A percentile compares a stretch with the other conserved stretches of the same genome.
Evolutionary conservation across 2,888 invertebrate species (phyloP).

Genomic region (Sinotaia quadrata): DNA sequence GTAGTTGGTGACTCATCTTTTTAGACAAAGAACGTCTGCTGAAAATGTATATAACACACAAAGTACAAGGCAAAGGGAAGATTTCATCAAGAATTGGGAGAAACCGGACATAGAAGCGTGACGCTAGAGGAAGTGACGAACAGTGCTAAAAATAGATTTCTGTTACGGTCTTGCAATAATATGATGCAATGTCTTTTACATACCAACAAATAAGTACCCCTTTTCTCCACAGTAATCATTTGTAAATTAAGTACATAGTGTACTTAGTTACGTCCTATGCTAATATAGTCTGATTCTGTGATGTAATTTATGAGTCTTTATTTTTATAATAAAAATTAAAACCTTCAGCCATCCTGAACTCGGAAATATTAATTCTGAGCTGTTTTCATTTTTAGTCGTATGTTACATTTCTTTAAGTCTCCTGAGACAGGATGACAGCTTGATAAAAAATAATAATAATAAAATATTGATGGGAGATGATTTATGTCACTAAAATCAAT

Average conservation of each 20-base stretch:
- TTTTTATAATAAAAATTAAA: too few species aligned
- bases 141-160: constrained; percentile 30
- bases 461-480: too few species aligned
- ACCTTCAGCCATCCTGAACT: too few species aligned
- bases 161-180: neutral
- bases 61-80: neutral
- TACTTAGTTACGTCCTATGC: neutral
- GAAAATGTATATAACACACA: neutral
- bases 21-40: constrained; percentile 22
- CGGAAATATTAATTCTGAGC: too few species aligned
- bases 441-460: too few species aligned
- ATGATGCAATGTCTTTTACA: neutral
- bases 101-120: constrained; percentile 19
- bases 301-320: too few species aligned
- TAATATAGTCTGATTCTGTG: neutral
- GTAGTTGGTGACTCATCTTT: constrained; percentile 54
- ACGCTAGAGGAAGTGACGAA: constrained; percentile 36
- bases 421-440: too few species aligned
- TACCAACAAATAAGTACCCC: too few species aligned
- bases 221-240: too few species aligned
- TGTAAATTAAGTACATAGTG: neutral
- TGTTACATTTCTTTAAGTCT: too few species aligned
- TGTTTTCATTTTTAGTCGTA: too few species aligned
- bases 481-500: too few species aligned
- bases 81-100: constrained; percentile 11